A percentile compares a stretch with the other conserved stretches of the same genome.
Evolutionary conservation across 2,888 invertebrate species (phyloP).

Genomic region (Pterobdella sp.): DNA sequence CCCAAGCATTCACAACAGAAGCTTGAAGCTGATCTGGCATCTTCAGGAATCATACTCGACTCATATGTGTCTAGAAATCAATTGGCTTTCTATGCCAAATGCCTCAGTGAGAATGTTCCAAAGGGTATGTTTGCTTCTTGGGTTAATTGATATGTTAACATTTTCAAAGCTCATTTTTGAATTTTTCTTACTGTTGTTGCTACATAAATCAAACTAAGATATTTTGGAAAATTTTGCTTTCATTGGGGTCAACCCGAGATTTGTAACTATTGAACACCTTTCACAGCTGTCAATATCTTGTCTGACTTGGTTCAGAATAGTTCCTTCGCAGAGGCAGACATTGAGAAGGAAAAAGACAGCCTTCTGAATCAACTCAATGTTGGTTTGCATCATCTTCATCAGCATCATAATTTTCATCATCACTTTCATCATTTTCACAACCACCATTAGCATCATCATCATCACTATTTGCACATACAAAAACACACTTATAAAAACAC

Average conservation of each 20-base stretch:
- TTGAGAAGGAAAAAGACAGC: conserved; percentile 21
- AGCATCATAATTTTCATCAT: background rate
- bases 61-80: conserved; percentile 28
- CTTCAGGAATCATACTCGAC: conserved; percentile 26
- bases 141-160: too few relatives aligned
- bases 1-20: conserved; percentile 25
- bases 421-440: background rate
- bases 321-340: conserved; percentile 23
- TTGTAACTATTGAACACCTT: background rate
- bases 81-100: conserved; percentile 31
- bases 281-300: conserved; percentile 29
- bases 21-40: conserved; percentile 23
- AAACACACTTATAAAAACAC: background rate
- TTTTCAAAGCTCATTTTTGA: too few relatives aligned
- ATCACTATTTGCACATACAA: background rate
- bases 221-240: too few relatives aligned
- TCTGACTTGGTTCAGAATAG: conserved; percentile 30
- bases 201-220: too few relatives aligned
- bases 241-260: too few relatives aligned
- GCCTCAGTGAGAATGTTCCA: conserved; percentile 26
- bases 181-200: too few relatives aligned
- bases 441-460: background rate
- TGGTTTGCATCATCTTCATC: background rate
- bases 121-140: too few relatives aligned
- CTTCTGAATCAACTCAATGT: conserved; percentile 27